Evolutionary conservation across 1,140 invertebrate genomes (phyloP), one percentile per base, ranked within the genome.

Genomic region (Muscidifurax raptorellus): DNA sequence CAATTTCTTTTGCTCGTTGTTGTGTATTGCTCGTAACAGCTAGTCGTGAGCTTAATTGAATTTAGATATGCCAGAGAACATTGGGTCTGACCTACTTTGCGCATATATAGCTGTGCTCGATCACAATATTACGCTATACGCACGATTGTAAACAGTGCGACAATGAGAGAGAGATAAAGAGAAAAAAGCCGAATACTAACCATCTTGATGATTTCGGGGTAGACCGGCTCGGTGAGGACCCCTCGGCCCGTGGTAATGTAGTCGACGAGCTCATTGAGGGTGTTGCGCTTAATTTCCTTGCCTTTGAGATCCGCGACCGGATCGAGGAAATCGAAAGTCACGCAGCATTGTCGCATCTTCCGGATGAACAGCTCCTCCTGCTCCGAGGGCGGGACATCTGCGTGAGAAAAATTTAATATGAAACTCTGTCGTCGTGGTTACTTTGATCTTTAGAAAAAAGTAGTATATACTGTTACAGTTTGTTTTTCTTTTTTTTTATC

Each of bases 261-360:
- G 92, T 99, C 99, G 86, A 99, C 98, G 92, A 99, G 95, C 94
- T 99, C 99, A 94, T 99, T 99, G 83, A 99, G 96, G 86, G 98
- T 97, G 88, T 96, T 96, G 90, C 99, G 95, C 94, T 99, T 99
- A 87, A 99, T 98, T 94, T 99, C 99, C 93, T 99, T 99, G 89
- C 97, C 98, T 94, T 99, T 99, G 87, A 99, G 94, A 94, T 99
- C 98, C 91, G 97, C 97, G 83, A 99, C 96, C 72, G 99, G 98
- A 94, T 99, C 99, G 95, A 99, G 97, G 94, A 99, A 99, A 94
- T 99, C 99, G 94, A 99, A 99, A 88, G 98, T 96, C 90, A 99
- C 97, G 94, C 98, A 99, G 93, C 99, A 99, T 95, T 99, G 99
- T 88, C 98, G 96, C 86, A 99, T 94, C 93, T 99, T 99, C 89